phyloP scores from a whole-genome alignment of 2,888 invertebrate species.

The Allophyes oxyacanthae region DNA sequence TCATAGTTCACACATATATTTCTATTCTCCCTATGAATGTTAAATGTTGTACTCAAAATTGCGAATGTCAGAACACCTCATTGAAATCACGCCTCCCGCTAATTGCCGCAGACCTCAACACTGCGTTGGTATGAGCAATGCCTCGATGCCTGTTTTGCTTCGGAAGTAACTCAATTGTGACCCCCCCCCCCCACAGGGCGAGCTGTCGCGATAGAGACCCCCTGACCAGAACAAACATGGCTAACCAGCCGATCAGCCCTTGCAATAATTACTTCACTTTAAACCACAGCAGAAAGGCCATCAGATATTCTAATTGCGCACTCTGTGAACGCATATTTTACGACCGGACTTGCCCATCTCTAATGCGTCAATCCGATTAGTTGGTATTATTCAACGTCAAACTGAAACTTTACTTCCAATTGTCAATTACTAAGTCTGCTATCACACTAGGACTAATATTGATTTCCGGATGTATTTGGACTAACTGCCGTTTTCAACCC shows the following conservation, averaged over 20 bases:
- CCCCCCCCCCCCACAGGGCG: not conserved
- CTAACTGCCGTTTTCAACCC: no score
- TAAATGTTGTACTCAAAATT: no score
- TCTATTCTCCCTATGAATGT: no score
- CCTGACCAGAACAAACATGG: constrained; percentile 3
- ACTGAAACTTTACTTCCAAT: no score
- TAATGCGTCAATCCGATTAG: no score
- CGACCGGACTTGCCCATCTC: no score
- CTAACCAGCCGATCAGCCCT: constrained; percentile 12
- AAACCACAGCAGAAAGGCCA: not conserved
- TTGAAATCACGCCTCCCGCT: constrained; percentile 9
- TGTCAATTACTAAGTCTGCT: no score
- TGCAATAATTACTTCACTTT: constrained; percentile 20
- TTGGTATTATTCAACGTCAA: no score
- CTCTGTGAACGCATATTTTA: not conserved
- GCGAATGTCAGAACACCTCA: not conserved
- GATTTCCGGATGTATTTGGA: no score
- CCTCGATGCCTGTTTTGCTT: constrained; percentile 5
- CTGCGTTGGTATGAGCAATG: constrained; percentile 5
- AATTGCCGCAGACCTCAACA: constrained; percentile 22
- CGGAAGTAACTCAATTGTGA: constrained; percentile 23
- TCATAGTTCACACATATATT: no score
- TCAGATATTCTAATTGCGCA: constrained; percentile 13
- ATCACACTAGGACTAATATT: no score
- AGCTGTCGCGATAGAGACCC: no score